Conservation (phyloP, 2,888 invertebrate species). For the Acleris emargana region DNA sequence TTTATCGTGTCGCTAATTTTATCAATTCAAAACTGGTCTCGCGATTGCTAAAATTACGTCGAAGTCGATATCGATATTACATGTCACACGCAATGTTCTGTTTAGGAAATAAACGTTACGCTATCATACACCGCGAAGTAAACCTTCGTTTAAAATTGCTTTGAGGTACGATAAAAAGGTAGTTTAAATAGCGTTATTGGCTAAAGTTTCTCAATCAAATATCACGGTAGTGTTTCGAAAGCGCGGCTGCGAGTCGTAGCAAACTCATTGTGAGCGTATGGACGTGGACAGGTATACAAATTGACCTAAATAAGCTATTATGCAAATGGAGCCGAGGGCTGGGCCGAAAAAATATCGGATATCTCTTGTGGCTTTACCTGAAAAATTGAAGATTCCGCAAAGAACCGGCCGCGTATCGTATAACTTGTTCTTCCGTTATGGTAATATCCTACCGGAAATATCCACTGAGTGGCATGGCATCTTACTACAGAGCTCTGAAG, state of each 20-base stretch:
- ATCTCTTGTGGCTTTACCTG: conserved; percentile 60
- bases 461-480: conserved; percentile 67
- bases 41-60: conserved; percentile 1
- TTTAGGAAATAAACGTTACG: conserved; percentile 25
- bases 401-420: conserved; percentile 65
- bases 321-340: conserved; percentile 50
- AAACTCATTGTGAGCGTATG: conserved; percentile 42
- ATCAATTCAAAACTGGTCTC: background rate
- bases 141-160: conserved; percentile 15
- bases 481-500: conserved; percentile 43
- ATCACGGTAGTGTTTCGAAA: conserved; percentile 23
- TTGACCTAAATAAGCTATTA: conserved; percentile 61
- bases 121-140: conserved; percentile 19
- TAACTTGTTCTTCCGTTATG: conserved; percentile 79
- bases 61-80: conserved; percentile 7
- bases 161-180: conserved; percentile 13
- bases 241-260: conserved; percentile 29
- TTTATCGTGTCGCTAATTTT: conserved; percentile 12
- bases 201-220: conserved; percentile 31
- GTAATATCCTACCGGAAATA: conserved; percentile 72
- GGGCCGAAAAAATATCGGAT: conserved; percentile 55
- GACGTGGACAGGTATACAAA: conserved; percentile 49
- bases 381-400: conserved; percentile 62
- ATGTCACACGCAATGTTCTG: conserved; percentile 13
- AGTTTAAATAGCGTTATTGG: conserved; percentile 15